Conservation (phyloP, 2,113 vertebrate genomes). For the Heliornis fulica region DNA sequence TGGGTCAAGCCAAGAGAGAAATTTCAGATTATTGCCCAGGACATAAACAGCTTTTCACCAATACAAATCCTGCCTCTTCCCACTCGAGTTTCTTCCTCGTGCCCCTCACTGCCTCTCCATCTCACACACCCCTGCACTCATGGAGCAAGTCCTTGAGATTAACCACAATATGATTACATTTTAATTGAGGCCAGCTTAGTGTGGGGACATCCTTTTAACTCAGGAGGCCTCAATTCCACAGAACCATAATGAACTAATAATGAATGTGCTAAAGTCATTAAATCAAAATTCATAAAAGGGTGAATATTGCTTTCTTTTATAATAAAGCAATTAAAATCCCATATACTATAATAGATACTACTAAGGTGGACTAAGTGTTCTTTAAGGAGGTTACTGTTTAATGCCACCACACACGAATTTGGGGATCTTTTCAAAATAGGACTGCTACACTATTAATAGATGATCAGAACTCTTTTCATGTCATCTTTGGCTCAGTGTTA, state of each 20-base stretch:
- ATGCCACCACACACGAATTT: not conserved
- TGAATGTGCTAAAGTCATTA: slow-evolving; percentile 63
- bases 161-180: slow-evolving; percentile 66
- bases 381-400: slow-evolving; percentile 31
- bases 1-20: not conserved
- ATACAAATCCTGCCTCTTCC: not conserved
- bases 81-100: not conserved
- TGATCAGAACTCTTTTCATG: slow-evolving; percentile 2
- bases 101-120: not conserved
- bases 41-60: not conserved
- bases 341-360: slow-evolving; percentile 21
- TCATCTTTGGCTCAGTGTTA: not conserved
- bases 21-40: not conserved
- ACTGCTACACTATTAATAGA: not conserved
- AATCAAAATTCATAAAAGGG: slow-evolving; percentile 68
- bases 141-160: slow-evolving; percentile 38
- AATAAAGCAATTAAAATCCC: slow-evolving; percentile 63
- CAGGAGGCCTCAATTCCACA: slow-evolving; percentile 65
- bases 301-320: slow-evolving; percentile 61
- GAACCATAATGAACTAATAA: slow-evolving; percentile 71
- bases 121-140: not conserved
- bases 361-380: not conserved
- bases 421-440: slow-evolving; percentile 35
- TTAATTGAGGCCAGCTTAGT: slow-evolving; percentile 69
- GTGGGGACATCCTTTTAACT: slow-evolving; percentile 63